phyloP scores from a whole-genome alignment of 2,113 vertebrate species.

The Rhegmatorhina hoffmannsi region DNA sequence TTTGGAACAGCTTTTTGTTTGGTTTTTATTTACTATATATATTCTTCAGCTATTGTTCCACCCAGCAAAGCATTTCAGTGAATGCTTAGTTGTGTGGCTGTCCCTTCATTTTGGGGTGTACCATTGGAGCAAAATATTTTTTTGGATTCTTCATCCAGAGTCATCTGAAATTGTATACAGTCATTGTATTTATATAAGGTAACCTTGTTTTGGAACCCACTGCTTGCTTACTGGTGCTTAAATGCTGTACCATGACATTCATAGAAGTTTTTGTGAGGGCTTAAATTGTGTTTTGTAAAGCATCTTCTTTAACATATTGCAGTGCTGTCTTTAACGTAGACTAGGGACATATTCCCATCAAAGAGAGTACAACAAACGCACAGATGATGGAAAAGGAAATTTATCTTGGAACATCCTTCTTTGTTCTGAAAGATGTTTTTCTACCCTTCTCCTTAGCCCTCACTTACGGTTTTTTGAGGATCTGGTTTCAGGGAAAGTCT shows the following conservation, averaged over 20 bases:
- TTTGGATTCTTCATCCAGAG: neutral
- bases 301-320: neutral
- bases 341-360: fast-evolving
- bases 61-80: neutral
- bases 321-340: neutral
- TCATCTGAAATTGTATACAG: neutral
- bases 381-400: neutral
- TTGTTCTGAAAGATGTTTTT: neutral
- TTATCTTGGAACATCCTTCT: neutral
- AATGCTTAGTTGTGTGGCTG: neutral
- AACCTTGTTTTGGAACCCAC: neutral
- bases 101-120: neutral
- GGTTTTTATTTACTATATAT: neutral
- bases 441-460: neutral
- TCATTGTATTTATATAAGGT: neutral
- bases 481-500: neutral
- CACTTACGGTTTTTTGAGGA: fast-evolving
- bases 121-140: neutral
- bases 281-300: neutral
- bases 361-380: neutral
- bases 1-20: neutral
- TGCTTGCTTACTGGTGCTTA: neutral
- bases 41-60: neutral
- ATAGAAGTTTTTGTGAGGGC: neutral
- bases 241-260: neutral